Percentiles rank a stretch among this genome's conserved stretches.
These are phyloP conservation scores for Tachycineta bicolor DNA, from an alignment of 2,113 vertebrate genomes.

Conservation along the genomic window DNA sequence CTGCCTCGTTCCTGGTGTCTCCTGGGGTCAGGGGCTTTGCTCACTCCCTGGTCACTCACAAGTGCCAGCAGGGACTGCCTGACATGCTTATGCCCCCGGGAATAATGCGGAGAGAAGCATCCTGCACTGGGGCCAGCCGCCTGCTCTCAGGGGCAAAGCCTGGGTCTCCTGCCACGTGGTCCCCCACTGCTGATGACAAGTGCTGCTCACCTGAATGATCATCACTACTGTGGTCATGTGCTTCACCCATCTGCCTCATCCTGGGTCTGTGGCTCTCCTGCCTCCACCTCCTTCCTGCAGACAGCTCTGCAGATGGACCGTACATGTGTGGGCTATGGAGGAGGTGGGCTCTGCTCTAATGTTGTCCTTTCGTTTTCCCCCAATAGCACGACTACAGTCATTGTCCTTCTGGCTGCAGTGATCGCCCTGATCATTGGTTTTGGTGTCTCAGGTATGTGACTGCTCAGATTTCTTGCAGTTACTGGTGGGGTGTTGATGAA, in stretches of 20 bases:
- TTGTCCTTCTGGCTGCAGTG: not conserved
- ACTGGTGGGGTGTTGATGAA: accelerated
- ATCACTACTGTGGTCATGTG: not conserved
- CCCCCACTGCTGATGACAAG: not conserved
- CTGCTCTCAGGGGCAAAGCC: not conserved
- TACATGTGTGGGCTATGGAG: not conserved
- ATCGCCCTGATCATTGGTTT: slow-evolving; percentile 38
- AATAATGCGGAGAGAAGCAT: not conserved
- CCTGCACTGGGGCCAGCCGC: not conserved
- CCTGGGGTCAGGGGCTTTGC: not conserved
- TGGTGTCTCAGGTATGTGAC: slow-evolving; percentile 47
- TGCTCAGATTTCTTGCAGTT: not conserved
- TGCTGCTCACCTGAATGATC: not conserved
- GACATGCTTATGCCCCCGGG: not conserved
- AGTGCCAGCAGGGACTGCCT: not conserved
- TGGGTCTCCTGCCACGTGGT: not conserved
- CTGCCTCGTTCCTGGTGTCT: not conserved
- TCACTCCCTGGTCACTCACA: not conserved
- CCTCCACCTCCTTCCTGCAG: not conserved
- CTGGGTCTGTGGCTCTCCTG: not conserved
- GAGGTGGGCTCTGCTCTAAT: accelerated
- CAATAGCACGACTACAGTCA: not conserved
- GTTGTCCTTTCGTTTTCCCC: not conserved
- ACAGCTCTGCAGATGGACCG: accelerated
- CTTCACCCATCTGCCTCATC: not conserved